Conservation (phyloP, 2,113 vertebrate genomes). For the Dipodomys merriami region DNA sequence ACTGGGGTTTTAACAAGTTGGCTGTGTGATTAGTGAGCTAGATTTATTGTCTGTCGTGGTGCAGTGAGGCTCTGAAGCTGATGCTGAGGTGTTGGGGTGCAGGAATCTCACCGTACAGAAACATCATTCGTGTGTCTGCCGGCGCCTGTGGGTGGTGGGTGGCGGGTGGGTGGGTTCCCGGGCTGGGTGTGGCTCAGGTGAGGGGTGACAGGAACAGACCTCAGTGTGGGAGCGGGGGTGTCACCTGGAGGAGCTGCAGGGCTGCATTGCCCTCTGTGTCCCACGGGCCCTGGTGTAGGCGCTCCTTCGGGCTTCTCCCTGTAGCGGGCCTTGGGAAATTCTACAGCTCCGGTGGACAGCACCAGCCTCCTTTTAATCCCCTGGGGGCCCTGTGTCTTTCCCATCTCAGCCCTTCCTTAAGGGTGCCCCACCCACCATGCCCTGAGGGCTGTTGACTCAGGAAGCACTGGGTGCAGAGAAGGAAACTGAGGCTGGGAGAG, state of each 20-base stretch:
- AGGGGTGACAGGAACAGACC: background rate
- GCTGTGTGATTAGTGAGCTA: slow-evolving; percentile 86
- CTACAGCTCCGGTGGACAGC: rapidly evolving
- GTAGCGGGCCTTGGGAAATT: background rate
- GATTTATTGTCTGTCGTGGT: slow-evolving; percentile 86
- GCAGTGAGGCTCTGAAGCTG: slow-evolving; percentile 83
- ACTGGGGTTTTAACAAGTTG: slow-evolving; percentile 83
- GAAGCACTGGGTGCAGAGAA: background rate
- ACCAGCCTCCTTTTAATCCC: background rate
- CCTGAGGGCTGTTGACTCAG: background rate
- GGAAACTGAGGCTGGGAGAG: background rate
- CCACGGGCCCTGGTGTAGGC: background rate
- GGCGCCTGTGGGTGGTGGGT: slow-evolving; percentile 62
- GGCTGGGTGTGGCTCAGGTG: slow-evolving; percentile 57
- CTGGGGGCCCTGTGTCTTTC: background rate
- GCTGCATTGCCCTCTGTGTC: background rate
- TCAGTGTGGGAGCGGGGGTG: background rate
- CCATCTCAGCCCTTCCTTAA: background rate
- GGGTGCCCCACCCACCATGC: no score
- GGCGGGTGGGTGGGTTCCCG: background rate
- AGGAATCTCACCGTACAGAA: slow-evolving; percentile 83
- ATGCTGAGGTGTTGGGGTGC: slow-evolving; percentile 82
- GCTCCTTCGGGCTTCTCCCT: background rate
- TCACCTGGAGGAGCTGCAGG: background rate
- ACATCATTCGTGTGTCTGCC: slow-evolving; percentile 81